Percentiles rank a stretch among this genome's conserved stretches.
Conservation (phyloP, 2,797 vertebrate species). For the Protosalanx chinensis region DNA sequence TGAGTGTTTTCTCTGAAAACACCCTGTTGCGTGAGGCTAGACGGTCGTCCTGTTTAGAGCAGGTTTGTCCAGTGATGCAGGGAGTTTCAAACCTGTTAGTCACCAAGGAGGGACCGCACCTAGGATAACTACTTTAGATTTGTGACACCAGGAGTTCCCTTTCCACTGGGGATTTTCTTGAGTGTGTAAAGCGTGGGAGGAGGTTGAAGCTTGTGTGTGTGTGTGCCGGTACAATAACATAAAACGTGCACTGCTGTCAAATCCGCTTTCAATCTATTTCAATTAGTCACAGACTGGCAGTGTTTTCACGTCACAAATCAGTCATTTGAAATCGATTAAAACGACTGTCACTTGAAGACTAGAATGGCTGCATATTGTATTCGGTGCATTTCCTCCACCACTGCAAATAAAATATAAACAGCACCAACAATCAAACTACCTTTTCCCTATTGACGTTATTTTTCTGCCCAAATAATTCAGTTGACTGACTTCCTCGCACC, state of each 20-base stretch:
- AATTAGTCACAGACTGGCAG: not conserved
- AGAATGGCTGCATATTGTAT: not conserved
- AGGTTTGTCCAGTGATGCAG: not conserved
- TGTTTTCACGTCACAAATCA: not conserved
- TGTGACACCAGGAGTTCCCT: not conserved
- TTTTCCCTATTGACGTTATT: not conserved
- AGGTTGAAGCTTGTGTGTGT: not conserved
- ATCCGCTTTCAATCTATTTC: not conserved
- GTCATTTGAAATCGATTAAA: not conserved
- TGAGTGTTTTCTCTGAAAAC: constrained; percentile 30
- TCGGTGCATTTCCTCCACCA: not conserved
- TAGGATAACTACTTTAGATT: not conserved
- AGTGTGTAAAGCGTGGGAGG: not conserved
- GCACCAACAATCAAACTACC: not conserved
- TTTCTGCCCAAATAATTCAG: too few relatives aligned
- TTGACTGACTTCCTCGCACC: not conserved
- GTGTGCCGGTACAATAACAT: not conserved
- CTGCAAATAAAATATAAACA: not conserved
- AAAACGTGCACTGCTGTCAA: not conserved
- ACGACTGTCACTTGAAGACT: not conserved
- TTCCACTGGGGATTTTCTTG: not conserved
- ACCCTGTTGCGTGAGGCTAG: constrained; percentile 2
- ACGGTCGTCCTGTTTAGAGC: not conserved
- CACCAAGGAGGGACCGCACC: not conserved
- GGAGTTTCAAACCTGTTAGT: not conserved